Evolutionary conservation across 2,113 vertebrate genomes (phyloP).

Genomic region (Plectropomus leopardus): DNA sequence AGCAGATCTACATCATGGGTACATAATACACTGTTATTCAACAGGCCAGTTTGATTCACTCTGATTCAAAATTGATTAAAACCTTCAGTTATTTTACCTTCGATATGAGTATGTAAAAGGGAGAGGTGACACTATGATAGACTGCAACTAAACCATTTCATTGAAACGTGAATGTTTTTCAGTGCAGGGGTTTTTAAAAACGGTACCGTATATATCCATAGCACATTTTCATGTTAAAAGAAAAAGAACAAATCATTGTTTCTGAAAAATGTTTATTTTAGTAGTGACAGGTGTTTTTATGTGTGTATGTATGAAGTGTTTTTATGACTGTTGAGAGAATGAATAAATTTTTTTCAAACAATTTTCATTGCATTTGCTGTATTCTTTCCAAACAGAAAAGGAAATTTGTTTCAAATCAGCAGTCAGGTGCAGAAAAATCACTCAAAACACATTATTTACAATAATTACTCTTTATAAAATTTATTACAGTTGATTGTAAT

Average conservation of each 20-base stretch:
- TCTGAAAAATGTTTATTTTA: constrained; percentile 17
- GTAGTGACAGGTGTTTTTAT: constrained; percentile 28
- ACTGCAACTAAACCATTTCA: not conserved
- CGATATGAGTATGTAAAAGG: not conserved
- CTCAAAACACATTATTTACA: not conserved
- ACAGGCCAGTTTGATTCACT: not conserved
- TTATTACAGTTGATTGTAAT: not conserved
- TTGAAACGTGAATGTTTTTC: constrained; percentile 8
- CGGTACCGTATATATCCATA: constrained; percentile 16
- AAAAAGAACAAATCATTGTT: constrained; percentile 46
- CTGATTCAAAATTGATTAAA: not conserved
- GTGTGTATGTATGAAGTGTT: constrained; percentile 54
- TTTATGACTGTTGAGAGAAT: constrained; percentile 34
- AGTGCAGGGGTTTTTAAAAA: not conserved
- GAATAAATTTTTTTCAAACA: constrained; percentile 70
- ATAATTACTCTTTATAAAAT: constrained; percentile 21
- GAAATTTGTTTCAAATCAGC: not conserved
- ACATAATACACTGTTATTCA: not conserved
- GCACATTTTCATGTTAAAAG: constrained; percentile 16
- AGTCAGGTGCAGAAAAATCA: not conserved
- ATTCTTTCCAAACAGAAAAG: not conserved
- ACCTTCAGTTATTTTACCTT: constrained; percentile 24
- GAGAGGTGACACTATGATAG: not conserved
- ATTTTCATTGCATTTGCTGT: not conserved
- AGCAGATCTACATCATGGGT: not conserved